Conservation (phyloP, 2,797 vertebrate species). For the Telmatherina bonti region DNA sequence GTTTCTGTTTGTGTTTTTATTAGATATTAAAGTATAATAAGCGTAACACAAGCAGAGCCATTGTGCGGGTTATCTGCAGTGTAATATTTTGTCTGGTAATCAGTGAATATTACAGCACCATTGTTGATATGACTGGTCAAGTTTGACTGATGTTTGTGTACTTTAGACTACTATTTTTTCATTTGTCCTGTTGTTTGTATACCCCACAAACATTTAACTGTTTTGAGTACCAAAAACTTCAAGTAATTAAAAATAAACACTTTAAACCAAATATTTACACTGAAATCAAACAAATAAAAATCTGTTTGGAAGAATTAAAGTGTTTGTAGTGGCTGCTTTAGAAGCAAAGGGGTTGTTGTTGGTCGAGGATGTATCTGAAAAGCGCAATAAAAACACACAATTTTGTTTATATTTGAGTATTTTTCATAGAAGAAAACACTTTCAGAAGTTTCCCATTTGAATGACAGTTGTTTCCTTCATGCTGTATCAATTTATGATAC, state of each 20-base stretch:
- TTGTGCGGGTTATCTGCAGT: slow-evolving; percentile 68
- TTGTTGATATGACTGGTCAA: slow-evolving; percentile 53
- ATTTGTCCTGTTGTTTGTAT: neutral
- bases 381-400: neutral
- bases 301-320: neutral
- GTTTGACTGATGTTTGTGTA: slow-evolving; percentile 60
- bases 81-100: slow-evolving; percentile 69
- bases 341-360: neutral
- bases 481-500: slow-evolving; percentile 22
- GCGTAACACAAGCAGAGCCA: slow-evolving; percentile 28
- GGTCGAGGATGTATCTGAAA: neutral
- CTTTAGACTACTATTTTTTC: slow-evolving; percentile 47
- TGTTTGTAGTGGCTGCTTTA: slow-evolving; percentile 7
- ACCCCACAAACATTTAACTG: neutral
- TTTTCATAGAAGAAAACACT: slow-evolving; percentile 6
- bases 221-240: neutral
- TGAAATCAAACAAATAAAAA: neutral
- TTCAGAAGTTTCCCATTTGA: slow-evolving; percentile 20
- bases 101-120: slow-evolving; percentile 55
- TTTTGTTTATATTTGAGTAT: neutral
- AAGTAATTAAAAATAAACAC: slow-evolving; percentile 22
- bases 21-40: slow-evolving; percentile 49
- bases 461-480: slow-evolving; percentile 17
- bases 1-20: slow-evolving; percentile 44
- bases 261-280: slow-evolving; percentile 1